Conservation (phyloP, 2,113 vertebrate genomes). For the Camelus bactrianus region DNA sequence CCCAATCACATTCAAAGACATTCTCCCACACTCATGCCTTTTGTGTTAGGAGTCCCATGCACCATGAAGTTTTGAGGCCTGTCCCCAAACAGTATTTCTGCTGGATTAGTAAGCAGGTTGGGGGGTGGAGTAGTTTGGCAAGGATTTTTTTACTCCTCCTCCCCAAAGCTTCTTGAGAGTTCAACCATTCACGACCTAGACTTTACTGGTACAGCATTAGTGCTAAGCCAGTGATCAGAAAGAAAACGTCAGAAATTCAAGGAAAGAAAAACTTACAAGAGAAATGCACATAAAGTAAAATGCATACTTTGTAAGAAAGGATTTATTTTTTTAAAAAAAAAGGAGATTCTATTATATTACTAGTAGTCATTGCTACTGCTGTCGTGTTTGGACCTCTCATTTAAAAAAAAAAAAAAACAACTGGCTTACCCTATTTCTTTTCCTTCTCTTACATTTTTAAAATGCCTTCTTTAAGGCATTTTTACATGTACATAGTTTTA, state of each 20-base stretch:
- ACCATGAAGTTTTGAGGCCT: neutral
- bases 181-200: slow-evolving; percentile 57
- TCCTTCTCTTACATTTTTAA: slow-evolving; percentile 1
- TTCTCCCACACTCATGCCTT: neutral
- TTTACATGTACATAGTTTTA: neutral
- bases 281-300: neutral
- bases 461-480: neutral
- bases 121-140: slow-evolving; percentile 1
- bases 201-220: slow-evolving; percentile 45
- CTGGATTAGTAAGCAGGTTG: slow-evolving; percentile 47
- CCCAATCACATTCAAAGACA: neutral
- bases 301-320: neutral
- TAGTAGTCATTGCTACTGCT: neutral
- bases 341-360: slow-evolving; percentile 29
- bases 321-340: slow-evolving; percentile 40
- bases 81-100: neutral
- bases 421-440: slow-evolving; percentile 29
- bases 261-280: slow-evolving; percentile 23
- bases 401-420: slow-evolving; percentile 43
- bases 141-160: neutral
- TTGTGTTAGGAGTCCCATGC: neutral
- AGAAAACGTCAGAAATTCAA: slow-evolving; percentile 64
- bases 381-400: slow-evolving; percentile 2
- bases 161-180: slow-evolving; percentile 56
- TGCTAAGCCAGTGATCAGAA: slow-evolving; percentile 50